These are phyloP conservation scores for Lamellibrachia luymesi DNA, from an alignment of 1,140 invertebrate genomes.

Conservation along the genomic window DNA sequence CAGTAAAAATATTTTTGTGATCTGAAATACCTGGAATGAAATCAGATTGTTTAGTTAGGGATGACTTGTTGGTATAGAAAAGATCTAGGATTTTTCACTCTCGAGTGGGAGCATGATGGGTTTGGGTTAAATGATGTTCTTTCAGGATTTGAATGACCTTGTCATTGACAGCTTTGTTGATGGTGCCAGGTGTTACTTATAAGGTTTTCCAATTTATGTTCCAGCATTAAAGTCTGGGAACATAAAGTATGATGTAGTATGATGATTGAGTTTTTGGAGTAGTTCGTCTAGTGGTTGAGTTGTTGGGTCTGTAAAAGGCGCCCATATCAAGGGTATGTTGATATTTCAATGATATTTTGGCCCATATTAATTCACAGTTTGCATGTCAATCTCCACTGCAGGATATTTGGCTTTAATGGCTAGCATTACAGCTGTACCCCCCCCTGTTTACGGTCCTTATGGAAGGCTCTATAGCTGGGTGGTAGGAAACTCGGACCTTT, in stretches of 20 bases:
- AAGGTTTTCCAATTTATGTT: neutral
- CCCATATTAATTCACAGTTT: no score
- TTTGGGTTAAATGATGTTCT: neutral
- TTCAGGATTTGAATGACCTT: neutral
- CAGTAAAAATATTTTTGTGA: neutral
- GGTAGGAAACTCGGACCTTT: neutral
- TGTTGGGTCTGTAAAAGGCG: no score
- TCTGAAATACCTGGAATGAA: conserved; percentile 8
- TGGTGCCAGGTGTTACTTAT: neutral
- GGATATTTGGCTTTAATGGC: no score
- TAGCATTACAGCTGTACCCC: no score
- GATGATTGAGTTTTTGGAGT: neutral
- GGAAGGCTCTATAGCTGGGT: no score
- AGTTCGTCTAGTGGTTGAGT: no score
- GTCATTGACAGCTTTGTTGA: neutral
- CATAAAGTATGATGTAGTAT: neutral
- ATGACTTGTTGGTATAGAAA: conserved; percentile 3
- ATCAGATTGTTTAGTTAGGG: neutral
- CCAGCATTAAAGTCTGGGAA: neutral
- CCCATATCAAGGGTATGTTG: no score
- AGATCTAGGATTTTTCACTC: neutral
- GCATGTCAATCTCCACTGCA: no score
- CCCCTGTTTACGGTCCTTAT: no score
- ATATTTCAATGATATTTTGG: no score
- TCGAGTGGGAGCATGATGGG: neutral